These are phyloP conservation scores for Mormyrus proboscirostris DNA, from an alignment of 2,797 vertebrate species.

Conservation along the genomic window DNA sequence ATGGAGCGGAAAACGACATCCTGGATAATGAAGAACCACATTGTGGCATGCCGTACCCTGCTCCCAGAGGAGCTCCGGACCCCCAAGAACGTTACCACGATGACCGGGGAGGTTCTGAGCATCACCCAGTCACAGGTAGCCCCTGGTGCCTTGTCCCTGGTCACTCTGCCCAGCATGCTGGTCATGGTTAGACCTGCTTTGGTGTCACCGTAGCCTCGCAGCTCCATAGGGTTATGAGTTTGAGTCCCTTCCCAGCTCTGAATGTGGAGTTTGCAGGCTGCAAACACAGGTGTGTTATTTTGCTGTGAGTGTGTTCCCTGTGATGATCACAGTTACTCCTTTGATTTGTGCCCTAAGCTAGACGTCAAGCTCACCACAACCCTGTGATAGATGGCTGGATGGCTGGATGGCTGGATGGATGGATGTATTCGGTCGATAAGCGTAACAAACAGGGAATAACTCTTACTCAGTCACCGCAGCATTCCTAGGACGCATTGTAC, in stretches of 20 bases:
- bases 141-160: background rate
- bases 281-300: background rate
- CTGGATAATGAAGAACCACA: conserved; percentile 70
- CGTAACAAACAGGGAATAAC: background rate
- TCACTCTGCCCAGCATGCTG: background rate
- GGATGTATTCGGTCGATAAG: background rate
- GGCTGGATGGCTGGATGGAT: background rate
- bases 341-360: background rate
- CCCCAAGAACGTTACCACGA: conserved; percentile 64
- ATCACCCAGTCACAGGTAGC: conserved; percentile 68
- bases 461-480: background rate
- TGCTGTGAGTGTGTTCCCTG: background rate
- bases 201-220: background rate
- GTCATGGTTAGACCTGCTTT: background rate
- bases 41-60: conserved; percentile 75
- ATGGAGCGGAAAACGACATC: conserved; percentile 45
- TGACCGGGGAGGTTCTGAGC: conserved; percentile 69
- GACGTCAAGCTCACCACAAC: background rate
- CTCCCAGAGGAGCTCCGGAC: conserved; percentile 61
- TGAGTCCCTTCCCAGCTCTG: background rate
- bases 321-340: background rate
- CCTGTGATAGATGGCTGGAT: background rate
- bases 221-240: background rate
- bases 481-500: background rate
- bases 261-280: background rate